Base-by-base conservation (phyloP, 2,797 vertebrate genomes). In the Peromyscus eremicus region DNA sequence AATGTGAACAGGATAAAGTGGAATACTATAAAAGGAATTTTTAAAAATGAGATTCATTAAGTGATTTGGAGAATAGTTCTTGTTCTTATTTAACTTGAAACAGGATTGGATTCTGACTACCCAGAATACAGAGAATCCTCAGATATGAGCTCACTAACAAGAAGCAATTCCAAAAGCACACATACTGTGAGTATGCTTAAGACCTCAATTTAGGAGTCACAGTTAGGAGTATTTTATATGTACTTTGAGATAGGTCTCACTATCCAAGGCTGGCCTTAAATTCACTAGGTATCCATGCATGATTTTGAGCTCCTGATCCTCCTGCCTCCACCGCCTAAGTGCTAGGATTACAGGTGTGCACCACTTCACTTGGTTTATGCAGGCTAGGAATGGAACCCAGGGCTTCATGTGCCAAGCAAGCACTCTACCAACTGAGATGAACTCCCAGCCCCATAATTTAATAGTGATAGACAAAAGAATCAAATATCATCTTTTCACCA, bases 401-500 rank as follows among this genome's bases (percentile, higher is more conserved):
- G 68, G 25, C 16, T 73, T 73, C 85, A 32, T 32, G 52, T 32
- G 27, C 34, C 52, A 57, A n/a, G n/a, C 49, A 57, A 73, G n/a
- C 85, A 32, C 8, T 29, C 52, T 55, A 57, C 52, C 85, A 49
- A n/a, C 37, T 23, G 27, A 75, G 70, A 12, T 13, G 21, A 21
- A 40, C 17, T 55, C 68, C 52, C 27, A 32, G 68, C 27, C 86
- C 27, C 71, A 46, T 23, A 79, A 93, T 76, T 92, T 95, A 90
- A 93, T 92, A 34, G 55, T 89, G 8, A 40, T 12, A 92, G 8
- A 89, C 19, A 13, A 96, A 94, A 95, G 87, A 82, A 57, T 91
- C 14, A 94, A 94, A 94, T 77, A 13, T 70, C 93, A 96, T 52
- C 92, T 82, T 94, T 96, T 60, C 21, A 90, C 70, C 5, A 77